Conservation (phyloP, 2,113 vertebrate species). For the Crotalus horridus region DNA sequence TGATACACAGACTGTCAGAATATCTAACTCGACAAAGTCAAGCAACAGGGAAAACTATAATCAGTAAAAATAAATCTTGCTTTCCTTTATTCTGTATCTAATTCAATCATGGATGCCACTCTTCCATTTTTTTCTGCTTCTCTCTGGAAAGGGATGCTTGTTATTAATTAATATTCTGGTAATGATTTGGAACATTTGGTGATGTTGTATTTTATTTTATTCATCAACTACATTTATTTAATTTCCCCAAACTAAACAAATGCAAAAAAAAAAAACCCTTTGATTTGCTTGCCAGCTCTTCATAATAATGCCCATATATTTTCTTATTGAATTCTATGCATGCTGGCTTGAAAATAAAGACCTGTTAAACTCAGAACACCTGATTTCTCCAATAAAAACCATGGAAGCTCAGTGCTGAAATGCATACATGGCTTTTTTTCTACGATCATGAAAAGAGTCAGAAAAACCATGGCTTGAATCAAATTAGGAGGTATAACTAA, state of each 20-base stretch:
- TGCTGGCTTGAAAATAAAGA: neutral
- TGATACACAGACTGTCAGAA: neutral
- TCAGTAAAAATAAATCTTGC: neutral
- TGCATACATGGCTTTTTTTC: constrained; percentile 28
- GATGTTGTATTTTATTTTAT: neutral
- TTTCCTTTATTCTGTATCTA: neutral
- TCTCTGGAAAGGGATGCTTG: neutral
- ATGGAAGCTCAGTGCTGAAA: neutral
- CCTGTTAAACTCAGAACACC: neutral
- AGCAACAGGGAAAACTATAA: neutral
- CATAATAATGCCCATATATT: neutral
- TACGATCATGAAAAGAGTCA: neutral
- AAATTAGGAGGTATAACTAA: neutral
- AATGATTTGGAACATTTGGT: neutral
- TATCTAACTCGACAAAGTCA: neutral
- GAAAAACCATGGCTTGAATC: neutral
- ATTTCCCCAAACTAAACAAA: neutral
- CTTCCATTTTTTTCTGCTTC: neutral
- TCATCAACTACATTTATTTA: neutral
- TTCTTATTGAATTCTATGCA: neutral
- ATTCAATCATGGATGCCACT: neutral
- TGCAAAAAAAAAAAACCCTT: neutral
- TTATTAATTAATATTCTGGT: neutral
- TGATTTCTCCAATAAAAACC: neutral
- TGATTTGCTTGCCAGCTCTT: neutral